Conservation (phyloP, 2,113 vertebrate species). For the Pelodiscus sinensis region DNA sequence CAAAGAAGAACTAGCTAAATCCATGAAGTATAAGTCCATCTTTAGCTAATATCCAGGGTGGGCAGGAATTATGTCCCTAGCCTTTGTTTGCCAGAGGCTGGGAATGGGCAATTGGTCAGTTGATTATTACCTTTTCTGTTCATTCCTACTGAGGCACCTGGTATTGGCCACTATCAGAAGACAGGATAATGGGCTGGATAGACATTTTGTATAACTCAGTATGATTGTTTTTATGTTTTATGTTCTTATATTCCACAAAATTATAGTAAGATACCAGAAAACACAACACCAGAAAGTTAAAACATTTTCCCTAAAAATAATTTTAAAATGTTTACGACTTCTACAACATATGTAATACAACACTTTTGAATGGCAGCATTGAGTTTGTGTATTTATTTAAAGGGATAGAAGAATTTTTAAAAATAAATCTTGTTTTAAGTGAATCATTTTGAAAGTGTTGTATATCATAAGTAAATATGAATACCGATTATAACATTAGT, state of each 20-base stretch:
- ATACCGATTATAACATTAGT: constrained; percentile 9
- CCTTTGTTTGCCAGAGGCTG: no score
- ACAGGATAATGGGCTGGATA: no score
- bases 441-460: not conserved
- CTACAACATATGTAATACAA: not conserved
- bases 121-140: no score
- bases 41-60: no score
- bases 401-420: constrained; percentile 35
- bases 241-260: not conserved
- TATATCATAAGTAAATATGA: constrained; percentile 17
- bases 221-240: no score
- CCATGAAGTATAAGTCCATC: no score
- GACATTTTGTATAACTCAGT: no score
- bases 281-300: not conserved
- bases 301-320: not conserved
- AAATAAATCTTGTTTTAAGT: not conserved
- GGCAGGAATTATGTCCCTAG: no score
- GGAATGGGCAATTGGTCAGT: no score
- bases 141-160: no score
- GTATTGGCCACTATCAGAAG: no score
- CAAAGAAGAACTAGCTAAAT: no score
- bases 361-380: not conserved
- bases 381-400: not conserved
- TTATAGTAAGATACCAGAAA: not conserved
- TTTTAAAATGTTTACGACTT: not conserved